These are phyloP conservation scores for Drosophila kepulauana DNA, from an alignment of 1,140 invertebrate genomes.

Conservation along the genomic window DNA sequence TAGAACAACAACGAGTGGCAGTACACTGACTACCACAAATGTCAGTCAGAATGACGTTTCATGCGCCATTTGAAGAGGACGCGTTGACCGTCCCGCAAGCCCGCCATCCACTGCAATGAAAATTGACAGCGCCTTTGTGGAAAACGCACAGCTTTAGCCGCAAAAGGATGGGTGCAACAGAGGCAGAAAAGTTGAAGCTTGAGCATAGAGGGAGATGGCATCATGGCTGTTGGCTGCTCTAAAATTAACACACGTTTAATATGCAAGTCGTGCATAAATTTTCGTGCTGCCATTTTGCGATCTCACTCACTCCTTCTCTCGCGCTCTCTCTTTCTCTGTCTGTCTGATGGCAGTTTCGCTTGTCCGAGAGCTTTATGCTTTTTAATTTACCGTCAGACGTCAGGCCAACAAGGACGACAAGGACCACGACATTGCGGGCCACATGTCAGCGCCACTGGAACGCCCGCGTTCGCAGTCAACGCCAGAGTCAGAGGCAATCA, in stretches of 20 bases:
- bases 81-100: constrained; percentile 13
- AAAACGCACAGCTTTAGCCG: constrained; percentile 43
- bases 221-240: constrained; percentile 59
- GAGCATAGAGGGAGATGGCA: constrained; percentile 9
- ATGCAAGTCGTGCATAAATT: constrained; percentile 83
- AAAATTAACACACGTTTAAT: constrained; percentile 84
- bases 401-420: constrained; percentile 53
- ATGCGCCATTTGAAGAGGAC: constrained; percentile 56
- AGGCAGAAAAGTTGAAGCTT: neutral
- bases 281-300: constrained; percentile 50
- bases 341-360: constrained; percentile 37
- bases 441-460: constrained; percentile 66
- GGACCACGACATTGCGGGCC: constrained; percentile 67
- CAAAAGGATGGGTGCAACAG: constrained; percentile 8
- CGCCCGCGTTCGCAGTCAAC: constrained; percentile 38
- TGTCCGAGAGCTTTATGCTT: constrained; percentile 62
- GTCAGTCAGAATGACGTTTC: constrained; percentile 60
- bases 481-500: constrained; percentile 51
- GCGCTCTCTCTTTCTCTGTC: constrained; percentile 2
- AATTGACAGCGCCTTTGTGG: constrained; percentile 58
- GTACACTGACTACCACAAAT: constrained; percentile 43
- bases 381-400: constrained; percentile 81
- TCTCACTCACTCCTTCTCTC: constrained; percentile 2
- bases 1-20: constrained; percentile 6
- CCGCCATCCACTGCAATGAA: constrained; percentile 37